Evolutionary conservation across 2,888 invertebrate genomes (phyloP).

Genomic region (Linyphia triangularis): DNA sequence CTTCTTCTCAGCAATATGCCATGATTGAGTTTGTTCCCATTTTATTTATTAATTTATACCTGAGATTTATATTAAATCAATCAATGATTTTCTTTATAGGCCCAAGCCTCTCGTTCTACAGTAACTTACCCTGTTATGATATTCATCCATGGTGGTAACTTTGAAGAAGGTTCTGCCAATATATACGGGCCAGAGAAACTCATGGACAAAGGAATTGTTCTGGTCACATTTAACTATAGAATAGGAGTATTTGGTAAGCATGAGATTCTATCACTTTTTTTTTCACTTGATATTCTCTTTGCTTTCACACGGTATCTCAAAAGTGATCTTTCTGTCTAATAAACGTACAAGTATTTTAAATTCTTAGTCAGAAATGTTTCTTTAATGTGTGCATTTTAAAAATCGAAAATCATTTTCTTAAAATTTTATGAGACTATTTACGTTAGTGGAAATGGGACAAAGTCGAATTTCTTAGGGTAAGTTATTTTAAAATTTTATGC

Average conservation of each 20-base stretch:
- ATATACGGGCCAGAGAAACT: constrained; percentile 82
- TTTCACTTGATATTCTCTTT: background rate
- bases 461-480: no score
- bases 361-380: no score
- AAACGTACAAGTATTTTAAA: background rate
- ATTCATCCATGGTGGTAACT: constrained; percentile 82
- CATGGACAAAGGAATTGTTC: constrained; percentile 81
- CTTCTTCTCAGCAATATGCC: no score
- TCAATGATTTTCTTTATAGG: constrained; percentile 38
- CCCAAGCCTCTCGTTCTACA: constrained; percentile 17
- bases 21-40: no score
- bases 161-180: constrained; percentile 81
- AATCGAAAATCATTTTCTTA: no score
- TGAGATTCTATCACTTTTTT: background rate
- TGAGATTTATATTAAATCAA: no score
- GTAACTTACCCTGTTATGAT: constrained; percentile 81
- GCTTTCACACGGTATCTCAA: background rate
- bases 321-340: background rate
- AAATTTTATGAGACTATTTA: no score
- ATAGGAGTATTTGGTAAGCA: constrained; percentile 82
- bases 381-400: no score
- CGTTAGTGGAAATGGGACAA: no score
- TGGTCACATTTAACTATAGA: constrained; percentile 83
- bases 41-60: no score
- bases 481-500: no score